Evolutionary conservation across 2,113 vertebrate genomes (phyloP), one percentile per base, ranked within the genome.

Genomic region (Picathartes gymnocephalus): DNA sequence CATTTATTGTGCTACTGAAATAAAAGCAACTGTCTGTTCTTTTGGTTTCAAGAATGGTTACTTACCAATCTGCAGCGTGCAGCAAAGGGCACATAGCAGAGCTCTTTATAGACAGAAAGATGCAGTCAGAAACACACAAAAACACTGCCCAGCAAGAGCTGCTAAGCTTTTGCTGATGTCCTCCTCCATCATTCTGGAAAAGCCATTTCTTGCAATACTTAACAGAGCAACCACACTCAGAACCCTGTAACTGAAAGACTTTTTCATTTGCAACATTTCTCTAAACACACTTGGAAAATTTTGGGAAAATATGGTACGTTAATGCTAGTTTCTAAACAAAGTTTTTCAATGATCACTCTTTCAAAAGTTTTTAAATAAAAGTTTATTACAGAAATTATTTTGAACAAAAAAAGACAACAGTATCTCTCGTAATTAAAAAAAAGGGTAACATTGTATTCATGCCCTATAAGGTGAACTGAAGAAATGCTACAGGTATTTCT

Each of bases 341-440:
- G 8, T 51, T 72, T 85, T 56, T n/a, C 35, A 94, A 56, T 79
- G 33, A 95, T 21, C 68, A 95, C 53, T 88, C 88, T 76, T 73
- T 47, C 65, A 53, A 56, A 83, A 80, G 73, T 97, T 98, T 98
- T 98, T 98, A 98, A 98, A 99, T 98, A 98, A 97, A 96, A 97
- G 97, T 99, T 99, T 99, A 99, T 99, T 99, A 98, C 97, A 98
- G 98, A 98, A 97, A 96, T 94, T 82, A 83, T 62, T 95, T 78
- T 76, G 76, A 97, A 95, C 95, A 97, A 96, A 96, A 96, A 96
- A 90, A 96, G 95, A 93, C 96, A 97, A 97, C 90, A 91, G 85
- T 66, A 94, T 96, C 74, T 94, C 83, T 81, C 95, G 76, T 78
- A 88, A 60, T 68, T 14, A 13, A 74, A 90, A 83, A 56, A 84